Base-by-base conservation (phyloP, 2,888 invertebrate genomes). In the Glaucopsyche alexis region DNA sequence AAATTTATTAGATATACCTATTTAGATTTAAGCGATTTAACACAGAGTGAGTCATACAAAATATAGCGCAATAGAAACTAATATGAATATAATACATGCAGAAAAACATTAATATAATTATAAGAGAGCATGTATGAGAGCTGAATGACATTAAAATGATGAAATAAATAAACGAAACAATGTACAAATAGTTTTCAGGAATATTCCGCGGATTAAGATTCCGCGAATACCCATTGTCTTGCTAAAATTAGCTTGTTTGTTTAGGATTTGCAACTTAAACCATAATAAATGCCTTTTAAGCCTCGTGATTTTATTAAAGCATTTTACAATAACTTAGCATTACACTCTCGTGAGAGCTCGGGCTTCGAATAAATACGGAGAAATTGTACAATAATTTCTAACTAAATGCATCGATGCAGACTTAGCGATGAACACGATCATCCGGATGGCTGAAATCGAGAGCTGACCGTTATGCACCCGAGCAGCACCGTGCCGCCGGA, bases 281-380 rank as follows among this genome's bases (percentile, higher is more conserved):
- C 85, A 83, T 87, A 88, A 83, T 91, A 91, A 91, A 91, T 91
- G 91, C 91, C 85, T 86, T 82, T 79, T 81, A 89, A 91, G 91
- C 91, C 91, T 91, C 91, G 86, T 67, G 67, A 42, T 69, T 69
- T 83, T 82, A 82, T 83, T 82, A 84, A 87, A 87, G 86, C 87
- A 82, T 83, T 76, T 80, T 76, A 82, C 72, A 71, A 69, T 52
- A 45, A 66, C 42, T 66, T 47, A 29, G 60, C 64, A 72, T 74
- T 45, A 69, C 74, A 71, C 74, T 76, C 72, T 19, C 55, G 71
- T 74, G 70, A 73, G 74, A 74, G 71, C 73, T 75, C 49, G 72
- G 73, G 71, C 74, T 75, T 65, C 55, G 70, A 72, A 72, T 72
- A 75, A 71, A 73, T 71, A 73, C 52, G 38, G 60, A 73, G 60